Evolutionary conservation across 2,888 invertebrate species (phyloP).

Genomic region (Acholoe squamosa): DNA sequence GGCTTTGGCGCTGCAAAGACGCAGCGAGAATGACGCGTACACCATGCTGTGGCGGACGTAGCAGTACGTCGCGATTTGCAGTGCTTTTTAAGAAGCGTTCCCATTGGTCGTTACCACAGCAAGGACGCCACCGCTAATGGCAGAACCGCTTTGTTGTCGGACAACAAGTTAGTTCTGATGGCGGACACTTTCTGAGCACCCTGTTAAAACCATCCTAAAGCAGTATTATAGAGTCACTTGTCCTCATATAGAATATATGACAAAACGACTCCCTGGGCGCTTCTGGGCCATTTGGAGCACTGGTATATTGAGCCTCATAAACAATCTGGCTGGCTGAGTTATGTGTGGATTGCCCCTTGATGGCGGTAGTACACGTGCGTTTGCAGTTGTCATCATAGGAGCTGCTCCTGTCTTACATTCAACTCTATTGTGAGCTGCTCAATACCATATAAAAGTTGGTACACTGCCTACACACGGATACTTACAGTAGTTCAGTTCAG

Average conservation of each 20-base stretch:
- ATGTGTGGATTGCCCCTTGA: no score
- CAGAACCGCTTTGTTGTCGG: neutral
- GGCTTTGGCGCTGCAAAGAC: conserved; percentile 12
- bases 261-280: no score
- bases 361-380: no score
- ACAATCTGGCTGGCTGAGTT: no score
- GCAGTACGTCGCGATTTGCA: conserved; percentile 34
- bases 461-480: no score
- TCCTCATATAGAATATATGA: neutral
- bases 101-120: neutral
- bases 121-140: neutral
- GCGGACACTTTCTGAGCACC: neutral
- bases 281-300: no score
- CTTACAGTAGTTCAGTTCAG: no score
- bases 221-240: neutral
- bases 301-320: no score
- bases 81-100: conserved; percentile 2
- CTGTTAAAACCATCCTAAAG: neutral
- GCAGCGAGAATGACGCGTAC: neutral
- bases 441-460: no score
- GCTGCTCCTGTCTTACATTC: no score
- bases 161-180: conserved; percentile 13
- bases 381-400: no score
- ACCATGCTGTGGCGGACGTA: neutral
- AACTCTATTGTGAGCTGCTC: no score